Evolutionary conservation across 2,113 vertebrate genomes (phyloP).

Genomic region (Nicator chloris): DNA sequence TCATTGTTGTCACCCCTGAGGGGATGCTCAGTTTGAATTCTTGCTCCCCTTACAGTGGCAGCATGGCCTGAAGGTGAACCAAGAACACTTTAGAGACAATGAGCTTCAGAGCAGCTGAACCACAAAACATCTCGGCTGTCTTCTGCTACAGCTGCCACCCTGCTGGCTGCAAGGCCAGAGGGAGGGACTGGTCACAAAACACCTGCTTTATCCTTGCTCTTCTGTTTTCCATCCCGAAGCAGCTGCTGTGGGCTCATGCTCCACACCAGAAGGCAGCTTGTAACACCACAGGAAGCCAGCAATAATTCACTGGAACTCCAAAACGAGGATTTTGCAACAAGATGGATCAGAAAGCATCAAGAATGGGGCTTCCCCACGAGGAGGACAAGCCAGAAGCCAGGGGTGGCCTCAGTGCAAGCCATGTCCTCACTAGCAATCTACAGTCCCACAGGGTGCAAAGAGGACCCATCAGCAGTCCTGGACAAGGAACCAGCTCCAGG

Average conservation of each 20-base stretch:
- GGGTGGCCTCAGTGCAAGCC: not conserved
- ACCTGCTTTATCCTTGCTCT: not conserved
- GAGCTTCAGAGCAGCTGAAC: not conserved
- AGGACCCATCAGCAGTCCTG: not conserved
- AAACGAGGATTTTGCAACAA: not conserved
- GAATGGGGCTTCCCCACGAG: not conserved
- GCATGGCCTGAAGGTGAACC: not conserved
- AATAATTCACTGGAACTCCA: not conserved
- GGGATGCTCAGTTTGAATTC: not conserved
- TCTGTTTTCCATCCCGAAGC: not conserved
- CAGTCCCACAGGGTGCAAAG: not conserved
- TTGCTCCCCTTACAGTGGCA: not conserved
- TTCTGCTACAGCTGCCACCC: not conserved
- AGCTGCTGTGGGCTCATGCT: not conserved
- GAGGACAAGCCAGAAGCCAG: not conserved
- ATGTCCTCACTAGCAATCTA: not conserved
- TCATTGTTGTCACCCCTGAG: no score
- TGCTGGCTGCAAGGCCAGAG: not conserved
- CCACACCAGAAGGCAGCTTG: not conserved
- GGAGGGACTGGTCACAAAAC: not conserved
- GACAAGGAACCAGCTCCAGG: not conserved
- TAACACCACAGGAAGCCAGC: not conserved
- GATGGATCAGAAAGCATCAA: not conserved
- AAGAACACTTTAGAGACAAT: not conserved
- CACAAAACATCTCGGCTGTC: not conserved